These are phyloP conservation scores for Vesta saturnalis DNA, from an alignment of 2,888 invertebrate genomes.

Conservation along the genomic window DNA sequence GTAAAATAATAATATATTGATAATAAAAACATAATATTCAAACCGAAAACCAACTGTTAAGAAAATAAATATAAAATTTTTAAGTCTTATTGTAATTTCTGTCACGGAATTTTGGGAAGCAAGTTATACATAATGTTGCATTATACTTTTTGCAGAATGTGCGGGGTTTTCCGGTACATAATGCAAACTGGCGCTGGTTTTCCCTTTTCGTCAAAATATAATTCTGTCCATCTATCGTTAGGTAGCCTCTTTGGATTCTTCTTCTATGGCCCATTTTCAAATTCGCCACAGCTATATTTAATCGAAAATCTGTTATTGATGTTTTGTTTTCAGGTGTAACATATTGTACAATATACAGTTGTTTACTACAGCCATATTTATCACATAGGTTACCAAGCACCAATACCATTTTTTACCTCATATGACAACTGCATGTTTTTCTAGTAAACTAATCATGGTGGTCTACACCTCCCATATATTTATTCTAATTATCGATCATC, in stretches of 20 bases:
- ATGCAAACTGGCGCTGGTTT: not conserved
- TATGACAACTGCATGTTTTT: not conserved
- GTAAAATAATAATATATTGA: too few relatives aligned
- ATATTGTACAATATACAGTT: not conserved
- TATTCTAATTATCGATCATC: not conserved
- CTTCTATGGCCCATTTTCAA: not conserved
- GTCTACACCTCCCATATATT: too few relatives aligned
- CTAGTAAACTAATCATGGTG: not conserved
- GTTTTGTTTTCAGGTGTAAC: not conserved
- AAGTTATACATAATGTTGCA: too few relatives aligned
- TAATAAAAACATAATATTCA: too few relatives aligned
- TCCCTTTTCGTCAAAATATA: not conserved
- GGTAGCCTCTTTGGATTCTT: not conserved
- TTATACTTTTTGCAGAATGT: too few relatives aligned
- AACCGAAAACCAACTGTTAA: too few relatives aligned
- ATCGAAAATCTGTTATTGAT: not conserved
- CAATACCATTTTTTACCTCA: not conserved
- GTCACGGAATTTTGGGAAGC: too few relatives aligned
- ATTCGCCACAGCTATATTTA: not conserved
- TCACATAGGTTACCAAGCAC: not conserved
- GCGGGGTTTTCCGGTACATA: too few relatives aligned
- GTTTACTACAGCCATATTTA: not conserved
- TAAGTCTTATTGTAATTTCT: too few relatives aligned
- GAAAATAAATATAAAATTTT: too few relatives aligned
- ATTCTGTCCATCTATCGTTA: not conserved